These are phyloP conservation scores for Acridotheres tristis DNA, from an alignment of 2,797 vertebrate genomes.

Conservation along the genomic window DNA sequence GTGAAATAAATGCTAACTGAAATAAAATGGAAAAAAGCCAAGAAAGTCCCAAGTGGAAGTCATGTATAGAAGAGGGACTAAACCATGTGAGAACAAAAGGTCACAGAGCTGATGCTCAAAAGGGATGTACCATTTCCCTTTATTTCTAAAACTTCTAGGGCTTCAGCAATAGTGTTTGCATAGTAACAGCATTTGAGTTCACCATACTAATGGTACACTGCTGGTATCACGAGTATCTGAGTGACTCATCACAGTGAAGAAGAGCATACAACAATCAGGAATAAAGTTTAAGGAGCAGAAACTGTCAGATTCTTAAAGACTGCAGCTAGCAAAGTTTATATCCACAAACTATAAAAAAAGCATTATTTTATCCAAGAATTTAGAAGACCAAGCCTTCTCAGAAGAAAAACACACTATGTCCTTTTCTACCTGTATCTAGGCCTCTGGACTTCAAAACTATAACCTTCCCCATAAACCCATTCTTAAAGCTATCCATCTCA, in stretches of 20 bases:
- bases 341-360: neutral
- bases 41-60: constrained; percentile 44
- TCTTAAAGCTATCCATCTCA: neutral
- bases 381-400: neutral
- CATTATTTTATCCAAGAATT: neutral
- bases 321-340: neutral
- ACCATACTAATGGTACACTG: neutral
- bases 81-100: constrained; percentile 49
- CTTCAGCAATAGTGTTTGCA: neutral
- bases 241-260: neutral
- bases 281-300: neutral
- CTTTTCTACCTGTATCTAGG: neutral
- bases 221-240: neutral
- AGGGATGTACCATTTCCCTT: constrained; percentile 19
- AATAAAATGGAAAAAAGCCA: constrained; percentile 69
- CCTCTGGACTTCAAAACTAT: neutral
- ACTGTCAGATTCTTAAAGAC: neutral
- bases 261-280: neutral
- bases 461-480: neutral
- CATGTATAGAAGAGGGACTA: constrained; percentile 57
- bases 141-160: neutral
- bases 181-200: constrained; percentile 19
- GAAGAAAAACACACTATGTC: neutral
- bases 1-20: constrained; percentile 76
- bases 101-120: neutral